A percentile compares a stretch with the other conserved stretches of the same genome.
Conservation (phyloP, 2,888 invertebrate genomes). For the Tinea pellionella region DNA sequence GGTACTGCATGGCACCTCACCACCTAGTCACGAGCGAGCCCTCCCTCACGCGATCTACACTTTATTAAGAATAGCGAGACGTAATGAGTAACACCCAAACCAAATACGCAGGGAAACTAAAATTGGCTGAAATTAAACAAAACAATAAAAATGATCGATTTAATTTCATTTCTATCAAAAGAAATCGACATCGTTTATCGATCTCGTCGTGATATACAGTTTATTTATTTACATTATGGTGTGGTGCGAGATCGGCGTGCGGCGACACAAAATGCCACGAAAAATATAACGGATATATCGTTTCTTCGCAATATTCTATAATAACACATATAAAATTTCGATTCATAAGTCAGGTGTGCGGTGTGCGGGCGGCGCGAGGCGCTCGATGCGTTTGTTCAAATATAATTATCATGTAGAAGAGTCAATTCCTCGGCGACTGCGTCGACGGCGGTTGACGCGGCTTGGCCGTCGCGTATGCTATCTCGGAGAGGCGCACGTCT, state of each 20-base stretch:
- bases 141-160: constrained; percentile 47
- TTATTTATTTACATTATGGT: constrained; percentile 43
- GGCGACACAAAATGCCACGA: background rate
- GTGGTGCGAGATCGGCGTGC: constrained; percentile 24
- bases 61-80: too few relatives aligned
- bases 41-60: too few relatives aligned
- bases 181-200: constrained; percentile 59
- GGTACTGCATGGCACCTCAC: too few relatives aligned
- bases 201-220: constrained; percentile 43
- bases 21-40: too few relatives aligned
- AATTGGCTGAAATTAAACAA: constrained; percentile 1
- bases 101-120: too few relatives aligned
- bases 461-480: constrained; percentile 89
- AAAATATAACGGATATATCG: constrained; percentile 24
- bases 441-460: constrained; percentile 69
- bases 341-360: constrained; percentile 15
- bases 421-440: constrained; percentile 16
- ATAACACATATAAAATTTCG: constrained; percentile 24
- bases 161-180: constrained; percentile 66
- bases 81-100: too few relatives aligned
- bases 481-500: constrained; percentile 89
- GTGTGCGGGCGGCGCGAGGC: too few relatives aligned
- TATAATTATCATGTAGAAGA: background rate
- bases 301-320: constrained; percentile 18
- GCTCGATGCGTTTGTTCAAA: background rate